Evolutionary conservation across 1,140 invertebrate genomes (phyloP), one percentile per base, ranked within the genome.

Genomic region (Battus philenor): DNA sequence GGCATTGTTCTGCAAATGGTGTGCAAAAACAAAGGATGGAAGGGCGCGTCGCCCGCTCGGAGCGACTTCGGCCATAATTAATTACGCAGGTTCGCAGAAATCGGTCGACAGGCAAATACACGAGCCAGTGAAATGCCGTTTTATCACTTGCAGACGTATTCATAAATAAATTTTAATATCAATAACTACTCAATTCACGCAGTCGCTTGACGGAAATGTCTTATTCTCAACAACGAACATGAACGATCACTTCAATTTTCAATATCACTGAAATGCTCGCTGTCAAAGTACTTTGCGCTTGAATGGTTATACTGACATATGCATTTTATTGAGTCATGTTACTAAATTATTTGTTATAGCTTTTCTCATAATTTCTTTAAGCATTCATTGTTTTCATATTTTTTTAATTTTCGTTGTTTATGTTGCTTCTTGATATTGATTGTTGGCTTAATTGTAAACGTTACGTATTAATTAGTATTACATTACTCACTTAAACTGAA

Each of bases 1-100:
- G 44, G 64, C 69, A 76, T 80, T 84, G 73, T 84, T 73, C 68
- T 70, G 68, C 59, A 71, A 79, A 74, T 67, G 65, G 64, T 50
- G 65, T 32, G 52, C 47, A 69, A 79, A 81, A 83, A 79, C 67
- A 77, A 73, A 80, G 68, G 61, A 57, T 54, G 43, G 50, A 39
- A 43, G 27, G 50, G 58, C 54, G 33, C 49, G 48, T 29, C 17
- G 46, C 33, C 29, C 47, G 50, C 53, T 53, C 48, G 49, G 48
- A 53, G 49, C 55, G 57, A 68, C 64, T 63, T 68, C 54, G 54
- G 49, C 62, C 58, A 68, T 73, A 81, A 81, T 80, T 81, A 84
- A 84, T 84, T 80, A 69, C 59, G 65, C 38, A 48, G 44, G 39
- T 81, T 81, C 73, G 66, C 54, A 63, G 75, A 71, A 80, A 74